These are phyloP conservation scores for Mnemiopsis leidyi DNA, from an alignment of 37 sponge, comb jelly and placozoan species.

Conservation along the genomic window DNA sequence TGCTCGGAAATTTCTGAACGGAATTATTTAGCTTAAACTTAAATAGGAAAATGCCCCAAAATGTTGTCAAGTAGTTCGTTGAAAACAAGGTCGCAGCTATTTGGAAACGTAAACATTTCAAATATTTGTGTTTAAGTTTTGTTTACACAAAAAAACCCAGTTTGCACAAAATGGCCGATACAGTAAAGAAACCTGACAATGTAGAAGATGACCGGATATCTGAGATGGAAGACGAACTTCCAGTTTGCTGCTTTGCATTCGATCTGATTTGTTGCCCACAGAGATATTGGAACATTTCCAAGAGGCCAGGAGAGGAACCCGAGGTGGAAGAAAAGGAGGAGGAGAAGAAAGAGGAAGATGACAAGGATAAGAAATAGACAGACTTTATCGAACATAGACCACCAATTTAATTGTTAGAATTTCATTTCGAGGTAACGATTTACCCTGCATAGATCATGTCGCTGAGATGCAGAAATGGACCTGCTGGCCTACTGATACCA, in stretches of 20 bases:
- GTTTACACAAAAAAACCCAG: too few relatives aligned
- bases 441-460: too few relatives aligned
- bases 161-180: neutral
- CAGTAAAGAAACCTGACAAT: neutral
- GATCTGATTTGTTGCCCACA: slow-evolving; percentile 35
- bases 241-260: slow-evolving; percentile 5
- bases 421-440: too few relatives aligned
- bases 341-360: neutral
- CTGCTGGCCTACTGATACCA: too few relatives aligned
- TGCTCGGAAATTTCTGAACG: neutral
- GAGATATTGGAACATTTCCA: slow-evolving; percentile 1
- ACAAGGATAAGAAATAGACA: neutral
- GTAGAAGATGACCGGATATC: slow-evolving; percentile 12
- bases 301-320: neutral
- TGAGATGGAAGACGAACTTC: slow-evolving; percentile 11
- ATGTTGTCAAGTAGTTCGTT: too few relatives aligned
- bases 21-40: neutral
- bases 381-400: too few relatives aligned
- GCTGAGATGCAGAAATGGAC: too few relatives aligned
- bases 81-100: too few relatives aligned
- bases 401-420: too few relatives aligned
- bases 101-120: too few relatives aligned
- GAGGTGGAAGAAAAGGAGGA: neutral
- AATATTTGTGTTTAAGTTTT: too few relatives aligned
- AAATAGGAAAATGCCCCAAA: neutral